Base-by-base conservation (phyloP, 2,113 vertebrate genomes). In the Vanacampus margaritifer region DNA sequence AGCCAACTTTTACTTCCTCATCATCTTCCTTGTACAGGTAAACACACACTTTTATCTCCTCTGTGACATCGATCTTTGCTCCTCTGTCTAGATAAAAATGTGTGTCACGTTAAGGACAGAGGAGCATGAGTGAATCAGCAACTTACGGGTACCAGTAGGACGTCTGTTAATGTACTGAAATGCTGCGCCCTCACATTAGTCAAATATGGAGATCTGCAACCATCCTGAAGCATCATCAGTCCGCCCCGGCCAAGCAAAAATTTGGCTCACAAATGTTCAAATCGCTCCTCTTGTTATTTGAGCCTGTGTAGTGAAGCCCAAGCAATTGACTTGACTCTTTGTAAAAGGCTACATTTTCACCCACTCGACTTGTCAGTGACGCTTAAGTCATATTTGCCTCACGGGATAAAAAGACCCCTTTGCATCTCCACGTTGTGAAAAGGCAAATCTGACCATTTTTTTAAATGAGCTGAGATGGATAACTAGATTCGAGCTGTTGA, bases 1-100 rank as follows among this genome's bases (percentile, higher is more conserved):
- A 89, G 97, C 97, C 87, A 99, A 99, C 89, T 99, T 99, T 90
- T 99, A 99, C 86, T 99, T 99, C 87, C 95, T 99, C 85, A 96
- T 99, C 72, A 99, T 99, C 89, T 99, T 99, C 93, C 95, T 99
- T 75, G 97, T 99, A 82, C 97, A 99, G 95, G 96, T 99, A 94
- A 84, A 9, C 70, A 26, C 37, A 12, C 51, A 45, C 23, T 16
- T 6, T 4, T 36, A 39, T 7, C 35, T 45, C 60, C 35, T 41
- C 36, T 61, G 26, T 53, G 28, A 50, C 63, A 43, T 67, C n/a
- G 54, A 41, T 39, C 74, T 24, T 59, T 67, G 32, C 43, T 82
- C 17, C 43, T 14, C 43, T 62, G 45, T 76, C 2, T 53, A 71
- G 59, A 51, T 19, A 57, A 51, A 39, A 65, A 23, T 56, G n/a